These are phyloP conservation scores for Trissonchulus sp. DNA, from an alignment of 2,888 invertebrate species.

Conservation along the genomic window DNA sequence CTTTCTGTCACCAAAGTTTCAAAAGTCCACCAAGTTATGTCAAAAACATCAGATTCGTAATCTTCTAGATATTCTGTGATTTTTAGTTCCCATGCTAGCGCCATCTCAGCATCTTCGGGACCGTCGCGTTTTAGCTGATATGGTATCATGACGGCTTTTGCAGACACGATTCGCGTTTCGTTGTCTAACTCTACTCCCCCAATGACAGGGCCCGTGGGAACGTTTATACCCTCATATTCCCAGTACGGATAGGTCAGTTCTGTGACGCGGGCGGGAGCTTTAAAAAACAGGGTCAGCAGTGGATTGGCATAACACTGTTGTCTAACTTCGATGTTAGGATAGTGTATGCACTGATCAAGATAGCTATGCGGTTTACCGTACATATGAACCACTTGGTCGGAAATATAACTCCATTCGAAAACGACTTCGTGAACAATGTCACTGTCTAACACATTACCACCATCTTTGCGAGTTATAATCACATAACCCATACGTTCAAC, in stretches of 20 bases:
- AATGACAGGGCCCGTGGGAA: slow-evolving; percentile 43
- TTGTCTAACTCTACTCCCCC: slow-evolving; percentile 34
- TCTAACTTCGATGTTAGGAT: background rate
- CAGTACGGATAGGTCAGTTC: slow-evolving; percentile 1
- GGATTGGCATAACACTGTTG: slow-evolving; percentile 9
- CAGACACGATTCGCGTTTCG: slow-evolving; percentile 32
- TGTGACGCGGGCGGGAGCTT: background rate
- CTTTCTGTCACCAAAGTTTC: slow-evolving; percentile 48
- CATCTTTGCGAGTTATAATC: background rate
- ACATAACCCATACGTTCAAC: slow-evolving; percentile 1
- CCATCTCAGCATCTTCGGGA: slow-evolving; percentile 43
- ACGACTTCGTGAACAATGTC: background rate
- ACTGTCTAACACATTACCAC: background rate
- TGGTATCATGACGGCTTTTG: slow-evolving; percentile 48
- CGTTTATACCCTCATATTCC: slow-evolving; percentile 27
- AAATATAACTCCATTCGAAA: background rate
- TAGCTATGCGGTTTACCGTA: background rate
- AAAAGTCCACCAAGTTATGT: slow-evolving; percentile 48
- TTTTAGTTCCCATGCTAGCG: slow-evolving; percentile 48
- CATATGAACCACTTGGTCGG: background rate
- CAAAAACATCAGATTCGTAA: background rate
- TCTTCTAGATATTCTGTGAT: slow-evolving; percentile 36
- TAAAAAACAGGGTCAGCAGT: background rate
- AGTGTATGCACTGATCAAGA: background rate
- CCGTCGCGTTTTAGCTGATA: slow-evolving; percentile 46